Evolutionary conservation across 2,113 vertebrate species (phyloP).

Genomic region (Zapornia atra): DNA sequence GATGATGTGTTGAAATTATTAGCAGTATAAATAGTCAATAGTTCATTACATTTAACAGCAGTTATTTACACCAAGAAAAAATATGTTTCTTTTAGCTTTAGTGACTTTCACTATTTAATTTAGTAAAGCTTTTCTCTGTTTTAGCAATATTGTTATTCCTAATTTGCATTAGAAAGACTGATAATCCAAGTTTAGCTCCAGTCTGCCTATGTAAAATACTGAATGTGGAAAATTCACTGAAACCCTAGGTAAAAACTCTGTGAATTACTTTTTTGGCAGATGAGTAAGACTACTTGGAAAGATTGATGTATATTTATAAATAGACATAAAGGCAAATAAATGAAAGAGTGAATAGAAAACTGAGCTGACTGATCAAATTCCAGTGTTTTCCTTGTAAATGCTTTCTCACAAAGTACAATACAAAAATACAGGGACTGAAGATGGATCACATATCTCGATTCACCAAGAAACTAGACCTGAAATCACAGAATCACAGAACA

Average conservation of each 20-base stretch:
- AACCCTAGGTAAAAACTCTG: neutral
- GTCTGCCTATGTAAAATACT: conserved; percentile 41
- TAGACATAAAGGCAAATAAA: conserved; percentile 16
- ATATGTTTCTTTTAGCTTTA: neutral
- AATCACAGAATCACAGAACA: no score
- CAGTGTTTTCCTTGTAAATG: neutral
- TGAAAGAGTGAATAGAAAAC: neutral
- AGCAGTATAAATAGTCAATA: neutral
- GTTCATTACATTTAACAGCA: neutral
- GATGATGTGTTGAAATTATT: neutral
- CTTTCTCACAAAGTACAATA: neutral
- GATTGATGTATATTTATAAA: conserved; percentile 35
- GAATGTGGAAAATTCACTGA: conserved; percentile 48
- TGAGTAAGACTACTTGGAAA: conserved; percentile 33
- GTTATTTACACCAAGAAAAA: neutral
- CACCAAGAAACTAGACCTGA: neutral
- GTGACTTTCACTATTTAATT: neutral
- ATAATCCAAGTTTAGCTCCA: neutral
- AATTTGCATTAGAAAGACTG: neutral
- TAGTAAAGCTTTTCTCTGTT: neutral
- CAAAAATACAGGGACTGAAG: neutral
- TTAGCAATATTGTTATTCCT: neutral
- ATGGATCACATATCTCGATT: neutral
- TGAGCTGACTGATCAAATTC: neutral
- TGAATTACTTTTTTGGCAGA: neutral